These are phyloP conservation scores for Nemotelus nigrinus DNA, from an alignment of 2,888 invertebrate genomes.

Conservation along the genomic window DNA sequence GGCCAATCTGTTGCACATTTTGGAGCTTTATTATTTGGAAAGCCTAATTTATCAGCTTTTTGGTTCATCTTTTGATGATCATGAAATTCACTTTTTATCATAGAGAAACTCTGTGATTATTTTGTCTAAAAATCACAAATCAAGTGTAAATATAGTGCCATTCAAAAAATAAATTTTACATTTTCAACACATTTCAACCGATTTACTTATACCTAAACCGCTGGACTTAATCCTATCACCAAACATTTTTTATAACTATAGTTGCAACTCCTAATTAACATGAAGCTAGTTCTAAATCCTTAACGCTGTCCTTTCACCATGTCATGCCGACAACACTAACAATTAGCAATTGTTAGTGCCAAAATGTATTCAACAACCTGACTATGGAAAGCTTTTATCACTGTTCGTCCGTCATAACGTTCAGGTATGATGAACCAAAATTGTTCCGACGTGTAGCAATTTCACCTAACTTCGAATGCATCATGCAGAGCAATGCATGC, in stretches of 20 bases:
- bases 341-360: constrained; percentile 28
- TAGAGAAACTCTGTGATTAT: no score
- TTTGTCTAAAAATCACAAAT: no score
- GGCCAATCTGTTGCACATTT: no score
- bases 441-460: constrained; percentile 20
- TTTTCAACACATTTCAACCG: not conserved
- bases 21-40: no score
- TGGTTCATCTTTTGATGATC: no score
- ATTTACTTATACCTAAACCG: no score
- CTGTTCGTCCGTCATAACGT: constrained; percentile 31
- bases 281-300: not conserved
- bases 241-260: not conserved
- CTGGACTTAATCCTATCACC: not conserved
- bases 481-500: no score
- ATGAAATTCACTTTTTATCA: no score
- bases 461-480: not conserved
- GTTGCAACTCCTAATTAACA: constrained; percentile 8
- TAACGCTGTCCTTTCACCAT: not conserved
- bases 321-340: constrained; percentile 17
- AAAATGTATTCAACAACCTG: constrained; percentile 8
- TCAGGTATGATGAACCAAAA: constrained; percentile 18
- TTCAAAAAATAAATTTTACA: not conserved
- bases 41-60: no score
- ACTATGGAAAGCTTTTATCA: constrained; percentile 33
- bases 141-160: no score